phyloP scores from a whole-genome alignment of 2,888 invertebrate species.

The Sturmia bella region DNA sequence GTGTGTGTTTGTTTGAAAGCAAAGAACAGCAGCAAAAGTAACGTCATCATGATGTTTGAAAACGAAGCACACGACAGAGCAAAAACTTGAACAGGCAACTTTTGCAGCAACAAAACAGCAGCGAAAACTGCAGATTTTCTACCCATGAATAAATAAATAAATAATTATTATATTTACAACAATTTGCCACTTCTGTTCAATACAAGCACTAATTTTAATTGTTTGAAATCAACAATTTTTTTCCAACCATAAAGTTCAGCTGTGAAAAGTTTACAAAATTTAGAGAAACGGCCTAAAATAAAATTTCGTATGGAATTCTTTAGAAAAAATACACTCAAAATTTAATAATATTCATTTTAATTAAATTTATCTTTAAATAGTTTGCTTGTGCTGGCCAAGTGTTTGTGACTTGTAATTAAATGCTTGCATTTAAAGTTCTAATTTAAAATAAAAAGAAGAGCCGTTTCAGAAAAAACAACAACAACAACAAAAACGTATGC shows the following conservation, averaged over 20 bases:
- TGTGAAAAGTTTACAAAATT: not conserved
- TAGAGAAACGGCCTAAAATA: not conserved
- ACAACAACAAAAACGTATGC: not conserved
- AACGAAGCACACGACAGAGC: not conserved
- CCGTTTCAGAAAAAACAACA: not conserved
- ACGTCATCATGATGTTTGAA: constrained; percentile 15
- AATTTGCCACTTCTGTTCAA: constrained; percentile 4
- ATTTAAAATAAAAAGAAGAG: not conserved
- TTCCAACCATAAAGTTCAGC: constrained; percentile 1
- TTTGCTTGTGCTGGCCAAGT: not conserved
- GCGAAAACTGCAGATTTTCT: not conserved
- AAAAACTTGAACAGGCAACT: not conserved
- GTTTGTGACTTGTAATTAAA: constrained; percentile 14
- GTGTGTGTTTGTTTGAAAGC: constrained; percentile 9
- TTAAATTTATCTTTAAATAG: constrained; percentile 24
- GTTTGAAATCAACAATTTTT: not conserved
- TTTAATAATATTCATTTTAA: constrained; percentile 10
- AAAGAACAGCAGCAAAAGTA: constrained; percentile 25
- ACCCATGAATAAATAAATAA: constrained; percentile 24
- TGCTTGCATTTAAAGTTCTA: not conserved
- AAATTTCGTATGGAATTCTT: not conserved
- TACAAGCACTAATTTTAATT: not conserved
- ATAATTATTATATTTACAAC: constrained; percentile 16
- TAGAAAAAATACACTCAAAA: constrained; percentile 1
- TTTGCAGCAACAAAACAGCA: constrained; percentile 4